phyloP scores from a whole-genome alignment of 2,888 invertebrate genomes.

The Ormia ochracea region DNA sequence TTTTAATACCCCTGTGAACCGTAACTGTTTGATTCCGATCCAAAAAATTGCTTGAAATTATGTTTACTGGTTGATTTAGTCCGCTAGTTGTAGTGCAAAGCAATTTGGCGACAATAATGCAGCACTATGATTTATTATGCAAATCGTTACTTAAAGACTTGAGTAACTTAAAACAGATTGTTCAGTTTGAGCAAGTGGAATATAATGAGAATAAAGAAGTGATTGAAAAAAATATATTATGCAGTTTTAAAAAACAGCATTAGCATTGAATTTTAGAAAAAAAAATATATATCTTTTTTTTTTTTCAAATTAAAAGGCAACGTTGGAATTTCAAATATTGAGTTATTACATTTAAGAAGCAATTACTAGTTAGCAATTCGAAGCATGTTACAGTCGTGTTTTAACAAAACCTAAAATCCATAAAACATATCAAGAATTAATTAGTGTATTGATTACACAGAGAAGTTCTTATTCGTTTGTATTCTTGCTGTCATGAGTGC shows the following conservation, averaged over 20 bases:
- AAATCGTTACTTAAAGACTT: constrained; percentile 53
- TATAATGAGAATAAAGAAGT: too few species aligned
- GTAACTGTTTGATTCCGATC: constrained; percentile 44
- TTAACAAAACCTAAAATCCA: constrained; percentile 30
- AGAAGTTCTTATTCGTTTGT: neutral
- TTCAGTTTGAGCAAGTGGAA: constrained; percentile 9
- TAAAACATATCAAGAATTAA: constrained; percentile 46
- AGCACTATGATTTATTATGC: constrained; percentile 59
- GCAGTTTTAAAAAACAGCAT: neutral
- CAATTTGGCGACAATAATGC: constrained; percentile 60
- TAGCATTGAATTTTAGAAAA: neutral
- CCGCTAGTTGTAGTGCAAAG: constrained; percentile 18
- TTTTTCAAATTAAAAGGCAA: constrained; percentile 29
- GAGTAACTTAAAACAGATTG: constrained; percentile 28
- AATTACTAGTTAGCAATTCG: constrained; percentile 55
- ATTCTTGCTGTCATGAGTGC: neutral
- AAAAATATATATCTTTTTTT: too few species aligned
- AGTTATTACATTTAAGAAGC: constrained; percentile 59
- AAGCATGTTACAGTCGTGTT: constrained; percentile 56
- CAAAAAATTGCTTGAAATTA: constrained; percentile 2
- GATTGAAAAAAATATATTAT: neutral
- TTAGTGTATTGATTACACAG: constrained; percentile 34
- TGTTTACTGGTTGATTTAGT: constrained; percentile 8
- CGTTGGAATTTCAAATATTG: constrained; percentile 59
- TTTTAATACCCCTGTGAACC: constrained; percentile 47